Evolutionary conservation across 92 coral and sea anemone genomes (phyloP).

Genomic region (Paramuricea clavata): DNA sequence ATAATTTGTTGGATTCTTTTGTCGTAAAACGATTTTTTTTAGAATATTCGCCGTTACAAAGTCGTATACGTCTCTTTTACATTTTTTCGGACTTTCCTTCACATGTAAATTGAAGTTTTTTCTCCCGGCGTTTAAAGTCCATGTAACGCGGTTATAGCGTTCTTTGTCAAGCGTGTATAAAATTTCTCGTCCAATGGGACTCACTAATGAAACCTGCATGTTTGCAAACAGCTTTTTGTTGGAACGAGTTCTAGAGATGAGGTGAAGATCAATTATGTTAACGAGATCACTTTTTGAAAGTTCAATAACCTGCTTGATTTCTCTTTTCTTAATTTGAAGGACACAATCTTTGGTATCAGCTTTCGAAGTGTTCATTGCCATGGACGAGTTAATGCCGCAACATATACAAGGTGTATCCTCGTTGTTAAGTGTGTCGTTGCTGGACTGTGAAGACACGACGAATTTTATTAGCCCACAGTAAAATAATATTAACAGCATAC

Average conservation of each 20-base stretch:
- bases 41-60: neutral
- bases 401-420: neutral
- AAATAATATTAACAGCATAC: neutral
- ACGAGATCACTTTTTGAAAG: neutral
- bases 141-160: neutral
- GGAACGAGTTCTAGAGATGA: neutral
- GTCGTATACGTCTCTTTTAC: neutral
- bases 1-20: neutral
- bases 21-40: neutral
- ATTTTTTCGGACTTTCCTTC: neutral
- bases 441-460: neutral
- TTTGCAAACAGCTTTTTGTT: neutral
- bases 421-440: neutral
- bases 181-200: constrained; percentile 11
- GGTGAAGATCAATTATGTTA: constrained; percentile 10
- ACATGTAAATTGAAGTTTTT: neutral
- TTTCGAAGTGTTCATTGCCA: neutral
- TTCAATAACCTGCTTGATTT: neutral
- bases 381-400: neutral
- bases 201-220: neutral
- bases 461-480: neutral
- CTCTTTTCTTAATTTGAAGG: neutral
- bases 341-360: neutral
- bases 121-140: neutral
- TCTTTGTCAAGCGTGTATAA: neutral